Base-by-base conservation (phyloP, 2,888 invertebrate species). In the Dryococelus australis region DNA sequence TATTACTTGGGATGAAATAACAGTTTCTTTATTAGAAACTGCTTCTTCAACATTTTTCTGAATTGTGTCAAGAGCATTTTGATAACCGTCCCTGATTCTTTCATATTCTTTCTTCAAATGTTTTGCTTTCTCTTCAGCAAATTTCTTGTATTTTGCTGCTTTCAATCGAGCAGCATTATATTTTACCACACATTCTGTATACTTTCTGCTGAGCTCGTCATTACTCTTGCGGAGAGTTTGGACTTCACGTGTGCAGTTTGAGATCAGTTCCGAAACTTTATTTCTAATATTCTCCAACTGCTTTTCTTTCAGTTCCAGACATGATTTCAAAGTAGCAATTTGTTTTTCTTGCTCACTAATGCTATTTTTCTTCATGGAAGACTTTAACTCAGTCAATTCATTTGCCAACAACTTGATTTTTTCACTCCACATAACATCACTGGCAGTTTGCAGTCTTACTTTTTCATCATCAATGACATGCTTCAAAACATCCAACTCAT, bases 261-360 rank as follows among this genome's bases (percentile, higher is more conserved):
- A 20, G 20, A 83, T 27, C 24, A 83, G 83, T 83, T 83, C 83
- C 24, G 83, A 28, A 35, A 83, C 24, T 83, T 43, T 83, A 35
- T 35, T 83, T 83, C 35, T 35, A 20, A 20, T 43, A 20, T 83
- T 26, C 35, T 83, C 83, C 16, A 83, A 24, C 28, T 83, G 83
- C n/a, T 83, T 83, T 83, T 83, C 83, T 43, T 83, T 83, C 43
- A 35, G 13, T 83, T 83, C 83, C 9, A 83, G 43, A 35, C 43
- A 20, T 28, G 16, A 28, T 83, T 16, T 35, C 5, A 35, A 43
- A 35, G 83, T 79, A 26, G n/a, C 27, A 12, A 79, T 79, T 13
- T 79, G n/a, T 27, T n/a, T 79, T 79, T 79, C 26, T 79, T 26
- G 27, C 10, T 79, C 9, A 79, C 9, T 26, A 10, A 26, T 24